phyloP scores from a whole-genome alignment of 2,797 vertebrate genomes.

The Gadopsis marmoratus region DNA sequence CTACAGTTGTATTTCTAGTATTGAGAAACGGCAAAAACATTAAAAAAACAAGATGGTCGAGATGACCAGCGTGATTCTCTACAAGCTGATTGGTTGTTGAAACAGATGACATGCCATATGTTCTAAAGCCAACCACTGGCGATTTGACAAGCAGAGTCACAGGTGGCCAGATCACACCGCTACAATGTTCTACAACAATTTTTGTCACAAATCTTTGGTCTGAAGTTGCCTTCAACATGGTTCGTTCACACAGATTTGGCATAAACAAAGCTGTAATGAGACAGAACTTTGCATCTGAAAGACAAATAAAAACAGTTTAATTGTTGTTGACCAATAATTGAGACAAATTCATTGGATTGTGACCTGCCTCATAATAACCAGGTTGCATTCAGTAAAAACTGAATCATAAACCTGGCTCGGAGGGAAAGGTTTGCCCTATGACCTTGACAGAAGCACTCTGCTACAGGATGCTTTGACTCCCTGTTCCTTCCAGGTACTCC shows the following conservation, averaged over 20 bases:
- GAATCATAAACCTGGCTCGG: conserved; percentile 47
- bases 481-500: conserved; percentile 51
- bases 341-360: conserved; percentile 50
- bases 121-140: no score
- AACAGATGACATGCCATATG: no score
- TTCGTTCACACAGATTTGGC: not conserved
- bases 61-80: no score
- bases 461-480: conserved; percentile 55
- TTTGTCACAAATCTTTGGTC: no score
- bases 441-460: conserved; percentile 70
- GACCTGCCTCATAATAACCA: conserved; percentile 39
- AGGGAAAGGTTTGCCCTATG: conserved; percentile 72
- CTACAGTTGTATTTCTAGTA: no score
- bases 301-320: conserved; percentile 30
- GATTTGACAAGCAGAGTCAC: no score
- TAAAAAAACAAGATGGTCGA: no score
- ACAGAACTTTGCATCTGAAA: conserved; percentile 36
- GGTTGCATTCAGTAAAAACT: conserved; percentile 34
- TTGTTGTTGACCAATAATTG: conserved; percentile 62
- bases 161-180: no score
- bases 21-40: no score
- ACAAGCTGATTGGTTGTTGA: no score
- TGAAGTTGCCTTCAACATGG: no score
- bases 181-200: no score
- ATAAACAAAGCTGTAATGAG: conserved; percentile 11